phyloP scores from a whole-genome alignment of 2,888 invertebrate species.

The Leptothorax acervorum region DNA sequence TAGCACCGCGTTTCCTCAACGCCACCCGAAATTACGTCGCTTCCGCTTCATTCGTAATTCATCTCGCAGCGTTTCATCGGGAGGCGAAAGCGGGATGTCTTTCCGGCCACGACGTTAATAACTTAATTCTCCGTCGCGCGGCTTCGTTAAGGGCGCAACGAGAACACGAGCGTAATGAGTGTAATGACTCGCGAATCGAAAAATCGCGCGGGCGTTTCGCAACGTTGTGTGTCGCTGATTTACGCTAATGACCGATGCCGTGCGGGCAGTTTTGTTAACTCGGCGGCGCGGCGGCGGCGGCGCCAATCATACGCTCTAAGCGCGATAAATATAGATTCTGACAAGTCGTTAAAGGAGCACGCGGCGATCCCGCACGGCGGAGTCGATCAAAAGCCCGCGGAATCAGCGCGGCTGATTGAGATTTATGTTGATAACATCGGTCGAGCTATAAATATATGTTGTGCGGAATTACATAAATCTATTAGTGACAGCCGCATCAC shows the following conservation, averaged over 20 bases:
- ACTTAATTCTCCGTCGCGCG: conserved; percentile 31
- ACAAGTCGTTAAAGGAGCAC: conserved; percentile 69
- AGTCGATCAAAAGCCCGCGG: conserved; percentile 67
- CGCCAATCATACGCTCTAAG: conserved; percentile 63
- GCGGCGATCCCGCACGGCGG: conserved; percentile 50
- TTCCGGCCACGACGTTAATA: conserved; percentile 26
- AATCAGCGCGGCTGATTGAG: conserved; percentile 71
- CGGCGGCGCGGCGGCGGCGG: conserved; percentile 41
- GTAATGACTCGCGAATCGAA: conserved; percentile 31
- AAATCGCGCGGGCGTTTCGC: conserved; percentile 22
- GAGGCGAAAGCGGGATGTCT: neutral
- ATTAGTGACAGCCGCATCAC: conserved; percentile 52
- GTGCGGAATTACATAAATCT: conserved; percentile 67
- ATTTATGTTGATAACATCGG: conserved; percentile 73
- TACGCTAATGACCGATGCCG: conserved; percentile 68
- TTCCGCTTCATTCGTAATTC: conserved; percentile 16
- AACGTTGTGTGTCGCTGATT: conserved; percentile 62
- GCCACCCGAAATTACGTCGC: neutral
- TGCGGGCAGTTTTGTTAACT: conserved; percentile 66
- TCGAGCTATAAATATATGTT: conserved; percentile 61
- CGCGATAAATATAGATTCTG: conserved; percentile 73
- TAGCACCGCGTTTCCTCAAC: neutral
- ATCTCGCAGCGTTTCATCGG: conserved; percentile 1
- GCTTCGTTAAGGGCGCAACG: conserved; percentile 2
- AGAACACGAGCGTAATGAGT: conserved; percentile 6